phyloP scores from a whole-genome alignment of 2,888 invertebrate species.

The Phengaris alcon region DNA sequence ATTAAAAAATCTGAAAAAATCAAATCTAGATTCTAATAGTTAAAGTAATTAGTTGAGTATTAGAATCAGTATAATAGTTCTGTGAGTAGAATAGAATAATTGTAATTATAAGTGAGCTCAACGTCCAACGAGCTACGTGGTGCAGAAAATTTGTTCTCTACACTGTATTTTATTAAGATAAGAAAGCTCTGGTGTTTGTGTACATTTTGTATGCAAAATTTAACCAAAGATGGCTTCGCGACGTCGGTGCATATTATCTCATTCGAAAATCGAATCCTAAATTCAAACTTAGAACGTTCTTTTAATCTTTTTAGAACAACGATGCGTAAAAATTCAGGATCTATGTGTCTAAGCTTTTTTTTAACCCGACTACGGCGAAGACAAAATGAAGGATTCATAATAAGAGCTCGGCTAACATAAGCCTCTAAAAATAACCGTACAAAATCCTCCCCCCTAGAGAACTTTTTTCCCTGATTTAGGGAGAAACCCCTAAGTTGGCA shows the following conservation, averaged over 20 bases:
- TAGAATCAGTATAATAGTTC: no score
- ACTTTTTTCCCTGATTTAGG: no score
- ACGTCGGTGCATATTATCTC: constrained; percentile 34
- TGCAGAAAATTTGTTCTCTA: constrained; percentile 4
- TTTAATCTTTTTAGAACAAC: constrained; percentile 29
- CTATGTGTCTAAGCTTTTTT: no score
- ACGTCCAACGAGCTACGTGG: neutral
- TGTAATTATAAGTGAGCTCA: neutral
- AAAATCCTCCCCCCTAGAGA: no score
- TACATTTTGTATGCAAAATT: constrained; percentile 52
- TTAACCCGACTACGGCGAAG: no score
- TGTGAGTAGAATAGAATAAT: neutral
- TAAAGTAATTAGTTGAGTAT: neutral
- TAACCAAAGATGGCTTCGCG: constrained; percentile 42
- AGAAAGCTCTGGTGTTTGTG: constrained; percentile 33
- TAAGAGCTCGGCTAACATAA: no score
- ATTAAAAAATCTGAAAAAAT: neutral
- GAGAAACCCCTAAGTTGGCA: no score
- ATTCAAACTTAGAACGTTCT: constrained; percentile 31
- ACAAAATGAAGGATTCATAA: no score
- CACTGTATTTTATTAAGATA: constrained; percentile 38
- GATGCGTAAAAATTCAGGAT: no score
- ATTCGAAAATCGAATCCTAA: constrained; percentile 39
- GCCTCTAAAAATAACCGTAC: no score
- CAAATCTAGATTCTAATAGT: neutral